phyloP scores from a whole-genome alignment of 2,113 vertebrate species.

The Hippopotamus amphibius region DNA sequence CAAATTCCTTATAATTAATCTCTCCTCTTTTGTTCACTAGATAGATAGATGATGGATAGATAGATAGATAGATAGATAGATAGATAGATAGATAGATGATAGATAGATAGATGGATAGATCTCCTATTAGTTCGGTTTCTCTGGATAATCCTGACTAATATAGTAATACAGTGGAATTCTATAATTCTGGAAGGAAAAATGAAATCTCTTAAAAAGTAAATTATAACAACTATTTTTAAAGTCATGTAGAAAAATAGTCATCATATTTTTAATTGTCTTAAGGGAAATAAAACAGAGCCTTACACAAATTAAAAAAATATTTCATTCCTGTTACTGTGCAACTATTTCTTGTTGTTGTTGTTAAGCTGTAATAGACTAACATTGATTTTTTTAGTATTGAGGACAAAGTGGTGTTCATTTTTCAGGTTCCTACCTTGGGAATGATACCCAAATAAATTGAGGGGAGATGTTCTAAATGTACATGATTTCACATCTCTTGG shows the following conservation, averaged over 20 bases:
- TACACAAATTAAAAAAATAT: not conserved
- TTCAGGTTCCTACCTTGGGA: not conserved
- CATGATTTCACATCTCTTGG: not conserved
- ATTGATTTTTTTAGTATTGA: not conserved
- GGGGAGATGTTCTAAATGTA: not conserved
- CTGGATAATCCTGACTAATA: not conserved
- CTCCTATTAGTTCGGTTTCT: not conserved
- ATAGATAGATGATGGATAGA: not conserved
- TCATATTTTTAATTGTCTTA: not conserved
- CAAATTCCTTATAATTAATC: not conserved
- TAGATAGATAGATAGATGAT: not conserved
- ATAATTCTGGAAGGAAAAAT: not conserved
- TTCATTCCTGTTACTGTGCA: not conserved
- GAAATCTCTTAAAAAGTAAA: not conserved
- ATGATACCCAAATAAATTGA: not conserved
- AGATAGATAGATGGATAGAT: not conserved
- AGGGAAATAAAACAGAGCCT: not conserved
- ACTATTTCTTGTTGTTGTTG: not conserved
- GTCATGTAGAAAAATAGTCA: not conserved
- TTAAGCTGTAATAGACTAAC: not conserved
- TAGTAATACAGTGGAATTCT: not conserved
- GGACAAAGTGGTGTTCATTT: not conserved
- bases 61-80: not conserved
- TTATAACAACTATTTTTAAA: not conserved
- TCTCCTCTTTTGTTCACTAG: not conserved